Conservation (phyloP, 2,888 invertebrate species). For the Hermodice carunculata region DNA sequence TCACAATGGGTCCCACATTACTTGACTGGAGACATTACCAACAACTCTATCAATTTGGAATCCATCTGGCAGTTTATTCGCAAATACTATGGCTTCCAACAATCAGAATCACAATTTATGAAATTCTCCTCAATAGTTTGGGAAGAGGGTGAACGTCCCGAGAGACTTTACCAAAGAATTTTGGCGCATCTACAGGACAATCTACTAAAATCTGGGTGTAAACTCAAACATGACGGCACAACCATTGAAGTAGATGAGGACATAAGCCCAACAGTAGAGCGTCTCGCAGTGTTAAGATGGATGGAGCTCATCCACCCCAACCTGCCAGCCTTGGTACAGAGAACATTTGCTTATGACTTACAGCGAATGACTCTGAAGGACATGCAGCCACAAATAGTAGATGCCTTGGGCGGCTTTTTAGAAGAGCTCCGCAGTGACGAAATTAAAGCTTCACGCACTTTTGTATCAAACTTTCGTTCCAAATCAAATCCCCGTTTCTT, state of each 20-base stretch:
- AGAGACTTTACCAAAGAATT: neutral
- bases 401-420: neutral
- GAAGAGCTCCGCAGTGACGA: no score
- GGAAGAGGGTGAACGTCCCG: neutral
- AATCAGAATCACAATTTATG: conserved; percentile 2
- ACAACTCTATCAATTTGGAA: neutral
- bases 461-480: no score
- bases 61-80: neutral
- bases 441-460: no score
- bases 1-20: conserved; percentile 2
- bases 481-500: no score
- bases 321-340: neutral
- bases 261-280: neutral
- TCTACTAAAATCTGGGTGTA: neutral
- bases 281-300: neutral
- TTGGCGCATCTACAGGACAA: no score
- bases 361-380: neutral
- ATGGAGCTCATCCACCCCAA: neutral
- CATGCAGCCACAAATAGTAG: neutral
- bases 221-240: neutral
- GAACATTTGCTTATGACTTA: conserved; percentile 1
- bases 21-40: neutral
- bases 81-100: neutral
- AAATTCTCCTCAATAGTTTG: neutral
- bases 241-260: neutral